Evolutionary conservation across 2,888 invertebrate genomes (phyloP).

Genomic region (Gryllus longicercus): DNA sequence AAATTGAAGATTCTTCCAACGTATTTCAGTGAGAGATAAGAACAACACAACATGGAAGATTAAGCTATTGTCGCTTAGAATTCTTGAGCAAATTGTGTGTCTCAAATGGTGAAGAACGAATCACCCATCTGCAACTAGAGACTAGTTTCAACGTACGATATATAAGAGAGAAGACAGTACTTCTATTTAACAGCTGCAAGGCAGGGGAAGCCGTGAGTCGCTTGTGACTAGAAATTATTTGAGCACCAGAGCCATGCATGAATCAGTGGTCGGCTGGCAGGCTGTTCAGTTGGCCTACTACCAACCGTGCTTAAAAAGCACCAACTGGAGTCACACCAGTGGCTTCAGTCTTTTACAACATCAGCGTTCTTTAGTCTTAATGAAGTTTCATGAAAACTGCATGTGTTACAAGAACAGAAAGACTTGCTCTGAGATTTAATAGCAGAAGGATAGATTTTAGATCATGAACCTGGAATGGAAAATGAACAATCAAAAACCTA

Average conservation of each 20-base stretch:
- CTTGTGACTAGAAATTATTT: no score
- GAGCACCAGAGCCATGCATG: no score
- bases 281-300: no score
- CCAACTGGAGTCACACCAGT: neutral
- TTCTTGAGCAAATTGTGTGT: neutral
- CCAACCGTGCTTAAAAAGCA: neutral
- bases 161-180: no score
- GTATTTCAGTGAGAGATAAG: neutral
- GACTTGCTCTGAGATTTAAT: no score
- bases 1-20: constrained; percentile 17
- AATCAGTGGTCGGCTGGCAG: no score
- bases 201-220: no score
- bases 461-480: neutral
- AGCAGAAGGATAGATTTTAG: neutral
- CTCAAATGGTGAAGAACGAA: no score
- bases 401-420: neutral
- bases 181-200: no score
- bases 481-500: neutral
- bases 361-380: neutral
- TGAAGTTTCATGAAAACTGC: constrained; percentile 1
- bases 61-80: neutral
- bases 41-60: neutral
- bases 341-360: neutral
- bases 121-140: no score
- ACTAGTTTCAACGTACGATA: no score